Evolutionary conservation across 2,113 vertebrate genomes (phyloP), one percentile per base, ranked within the genome.

Genomic region (Neodon shergylaensis): DNA sequence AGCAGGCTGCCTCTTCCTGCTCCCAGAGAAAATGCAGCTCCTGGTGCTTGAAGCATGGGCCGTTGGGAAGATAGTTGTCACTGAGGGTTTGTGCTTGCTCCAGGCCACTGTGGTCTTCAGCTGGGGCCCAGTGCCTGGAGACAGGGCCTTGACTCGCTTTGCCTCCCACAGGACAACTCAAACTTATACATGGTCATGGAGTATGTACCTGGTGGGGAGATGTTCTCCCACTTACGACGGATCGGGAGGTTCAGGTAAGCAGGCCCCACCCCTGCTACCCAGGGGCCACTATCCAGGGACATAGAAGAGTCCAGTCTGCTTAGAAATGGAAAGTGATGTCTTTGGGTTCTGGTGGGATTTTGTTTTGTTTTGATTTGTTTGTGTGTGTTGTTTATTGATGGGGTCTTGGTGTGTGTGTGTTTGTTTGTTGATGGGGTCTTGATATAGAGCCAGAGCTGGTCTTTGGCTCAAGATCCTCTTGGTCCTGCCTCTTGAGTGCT

Each of bases 171-270:
- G 97, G 97, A 99, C 98, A 99, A 99, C 98, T 98, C 99, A 42
- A 99, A 99, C 97, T 98, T 99, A 93, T 99, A 99, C 98, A 99
- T 99, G 99, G 98, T 99, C 98, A 99, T 99, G 99, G 99, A 99
- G 93, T 99, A 99, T 31, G 99, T 99, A 72, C 99, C 99, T 13
- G 99, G 99, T 19, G 99, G 99, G 74, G 99, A 99, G 98, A 99
- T 99, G 99, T 99, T 99, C 97, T 99, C 99, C 88, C 99, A 99
- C 97, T 98, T 99, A 98, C 98, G 99, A 95, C 98, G 99, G 98
- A 99, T 99, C 79, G 99, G 99, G 96, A 98, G 99, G 97, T 99
- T 99, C 99, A 98, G 97, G 97, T 98, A 61, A 97, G 97, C n/a
- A 0, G 2, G 28, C 0, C 65, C 11, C n/a, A 9, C 9, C 16